These are phyloP conservation scores for Spodoptera littoralis DNA, from an alignment of 2,888 invertebrate genomes.

Conservation along the genomic window DNA sequence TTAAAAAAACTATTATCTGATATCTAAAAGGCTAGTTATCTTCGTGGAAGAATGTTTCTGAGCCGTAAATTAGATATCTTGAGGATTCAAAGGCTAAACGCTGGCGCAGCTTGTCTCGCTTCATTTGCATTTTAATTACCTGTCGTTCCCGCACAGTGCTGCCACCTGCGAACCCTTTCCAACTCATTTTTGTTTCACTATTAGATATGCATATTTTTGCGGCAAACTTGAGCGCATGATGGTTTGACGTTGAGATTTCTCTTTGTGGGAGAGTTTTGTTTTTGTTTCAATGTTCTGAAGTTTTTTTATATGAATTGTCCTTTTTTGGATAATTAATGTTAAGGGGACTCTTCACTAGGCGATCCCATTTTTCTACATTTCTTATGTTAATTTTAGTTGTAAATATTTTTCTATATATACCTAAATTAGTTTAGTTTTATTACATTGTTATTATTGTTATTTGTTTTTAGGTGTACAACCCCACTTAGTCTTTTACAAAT, in stretches of 20 bases:
- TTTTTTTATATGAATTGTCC: too few species aligned
- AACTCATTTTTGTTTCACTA: slow-evolving; percentile 62
- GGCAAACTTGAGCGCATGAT: slow-evolving; percentile 13
- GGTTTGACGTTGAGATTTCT: slow-evolving; percentile 9
- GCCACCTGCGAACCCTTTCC: slow-evolving; percentile 69
- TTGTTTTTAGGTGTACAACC: too few species aligned
- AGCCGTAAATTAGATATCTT: slow-evolving; percentile 50
- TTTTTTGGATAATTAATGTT: too few species aligned
- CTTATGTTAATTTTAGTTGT: too few species aligned
- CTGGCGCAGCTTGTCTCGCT: slow-evolving; percentile 60
- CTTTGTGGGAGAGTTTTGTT: not conserved
- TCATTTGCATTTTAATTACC: slow-evolving; percentile 87
- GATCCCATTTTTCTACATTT: too few species aligned
- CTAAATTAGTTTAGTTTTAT: too few species aligned
- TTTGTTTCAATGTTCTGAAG: not conserved
- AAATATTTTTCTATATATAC: too few species aligned
- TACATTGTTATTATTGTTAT: too few species aligned
- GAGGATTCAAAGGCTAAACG: slow-evolving; percentile 55
- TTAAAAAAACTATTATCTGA: slow-evolving; percentile 14
- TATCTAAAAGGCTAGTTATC: slow-evolving; percentile 29
- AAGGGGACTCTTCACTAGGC: too few species aligned
- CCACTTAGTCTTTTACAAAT: too few species aligned
- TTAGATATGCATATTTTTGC: slow-evolving; percentile 66
- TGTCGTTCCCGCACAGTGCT: slow-evolving; percentile 66
- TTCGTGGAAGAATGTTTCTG: slow-evolving; percentile 29